phyloP scores from a whole-genome alignment of 2,888 invertebrate species.

The Lapara coniferarum region DNA sequence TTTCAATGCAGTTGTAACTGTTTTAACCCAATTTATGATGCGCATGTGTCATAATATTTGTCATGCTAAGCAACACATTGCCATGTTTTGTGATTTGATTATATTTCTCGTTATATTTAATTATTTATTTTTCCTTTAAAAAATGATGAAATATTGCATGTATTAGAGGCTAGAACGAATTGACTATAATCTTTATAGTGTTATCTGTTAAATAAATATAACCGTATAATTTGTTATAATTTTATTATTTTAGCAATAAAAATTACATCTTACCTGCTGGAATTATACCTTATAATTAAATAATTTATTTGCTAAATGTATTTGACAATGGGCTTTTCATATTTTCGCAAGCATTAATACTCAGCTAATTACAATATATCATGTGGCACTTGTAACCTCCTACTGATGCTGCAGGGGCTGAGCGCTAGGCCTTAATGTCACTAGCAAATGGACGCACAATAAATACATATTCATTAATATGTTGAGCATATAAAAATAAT shows the following conservation, averaged over 20 bases:
- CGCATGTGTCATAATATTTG: not conserved
- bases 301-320: conserved; percentile 74
- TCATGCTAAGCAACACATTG: no score
- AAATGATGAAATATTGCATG: no score
- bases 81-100: no score
- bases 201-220: not conserved
- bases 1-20: no score
- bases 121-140: no score
- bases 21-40: not conserved
- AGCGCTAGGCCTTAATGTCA: conserved; percentile 51
- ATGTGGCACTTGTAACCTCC: conserved; percentile 36
- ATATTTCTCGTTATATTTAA: no score
- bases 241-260: conserved; percentile 73
- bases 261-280: conserved; percentile 70
- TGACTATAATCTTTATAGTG: no score
- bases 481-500: conserved; percentile 80
- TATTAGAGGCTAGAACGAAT: no score
- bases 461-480: conserved; percentile 62
- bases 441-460: conserved; percentile 74
- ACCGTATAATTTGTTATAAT: conserved; percentile 39
- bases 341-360: conserved; percentile 47
- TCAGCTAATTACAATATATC: conserved; percentile 38
- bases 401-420: conserved; percentile 30
- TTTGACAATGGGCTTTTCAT: conserved; percentile 64
- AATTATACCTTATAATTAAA: conserved; percentile 72